Conservation (phyloP, 2,113 vertebrate species). For the Thunnus maccoyii region DNA sequence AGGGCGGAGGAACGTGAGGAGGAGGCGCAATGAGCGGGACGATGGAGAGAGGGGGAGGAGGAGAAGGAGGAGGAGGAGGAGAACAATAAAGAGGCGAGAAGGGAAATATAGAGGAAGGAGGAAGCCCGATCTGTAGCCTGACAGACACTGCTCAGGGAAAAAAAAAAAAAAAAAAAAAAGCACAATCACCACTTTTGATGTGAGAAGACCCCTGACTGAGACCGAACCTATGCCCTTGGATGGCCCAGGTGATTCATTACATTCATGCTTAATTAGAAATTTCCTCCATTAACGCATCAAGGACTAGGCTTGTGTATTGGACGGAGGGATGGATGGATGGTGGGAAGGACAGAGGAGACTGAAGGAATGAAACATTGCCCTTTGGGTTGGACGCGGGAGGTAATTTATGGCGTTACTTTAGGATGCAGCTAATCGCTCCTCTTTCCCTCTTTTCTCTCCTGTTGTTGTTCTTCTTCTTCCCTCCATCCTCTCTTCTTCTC, state of each 20-base stretch:
- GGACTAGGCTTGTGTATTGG: not conserved
- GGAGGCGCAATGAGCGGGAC: conserved; percentile 67
- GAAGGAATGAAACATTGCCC: not conserved
- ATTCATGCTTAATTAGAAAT: conserved; percentile 25
- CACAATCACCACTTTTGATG: not conserved
- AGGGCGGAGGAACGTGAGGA: conserved; percentile 69
- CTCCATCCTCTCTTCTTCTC: not conserved
- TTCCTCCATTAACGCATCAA: conserved; percentile 27
- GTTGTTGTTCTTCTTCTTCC: not conserved
- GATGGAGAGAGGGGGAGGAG: conserved; percentile 8
- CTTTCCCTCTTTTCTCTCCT: not conserved
- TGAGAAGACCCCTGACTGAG: not conserved
- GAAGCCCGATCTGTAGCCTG: conserved; percentile 25
- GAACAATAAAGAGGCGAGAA: conserved; percentile 21
- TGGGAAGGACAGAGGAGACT: not conserved
- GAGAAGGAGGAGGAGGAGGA: not conserved
- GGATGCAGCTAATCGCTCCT: conserved; percentile 17
- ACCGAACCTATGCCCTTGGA: not conserved
- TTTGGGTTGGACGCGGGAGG: not conserved
- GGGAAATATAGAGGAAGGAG: not conserved
- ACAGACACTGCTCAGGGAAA: conserved; percentile 20
- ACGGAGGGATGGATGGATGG: not conserved
- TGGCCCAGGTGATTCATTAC: conserved; percentile 27
- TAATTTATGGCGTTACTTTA: conserved; percentile 17
- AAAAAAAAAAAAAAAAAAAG: not conserved